Evolutionary conservation across 2,888 invertebrate genomes (phyloP).

Genomic region (Drosophila peninsularis): DNA sequence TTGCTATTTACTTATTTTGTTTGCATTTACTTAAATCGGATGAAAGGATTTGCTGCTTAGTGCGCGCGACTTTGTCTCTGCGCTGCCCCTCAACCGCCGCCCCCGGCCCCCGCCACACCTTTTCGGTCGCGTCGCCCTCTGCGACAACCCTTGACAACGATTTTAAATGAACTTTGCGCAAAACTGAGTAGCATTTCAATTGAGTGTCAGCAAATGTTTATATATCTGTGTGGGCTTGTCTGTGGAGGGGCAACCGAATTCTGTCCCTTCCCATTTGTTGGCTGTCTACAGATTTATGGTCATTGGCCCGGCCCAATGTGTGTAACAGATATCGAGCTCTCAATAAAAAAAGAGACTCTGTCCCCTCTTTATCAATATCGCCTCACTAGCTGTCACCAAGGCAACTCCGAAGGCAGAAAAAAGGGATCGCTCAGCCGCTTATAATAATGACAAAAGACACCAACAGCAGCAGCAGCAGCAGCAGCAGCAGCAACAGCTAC

Average conservation of each 20-base stretch:
- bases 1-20: conserved; percentile 80
- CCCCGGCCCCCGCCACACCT: background rate
- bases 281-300: conserved; percentile 58
- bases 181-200: conserved; percentile 61
- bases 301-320: conserved; percentile 53
- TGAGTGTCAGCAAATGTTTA: conserved; percentile 50
- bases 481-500: conserved; percentile 26
- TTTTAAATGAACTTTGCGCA: conserved; percentile 63
- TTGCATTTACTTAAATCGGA: conserved; percentile 80
- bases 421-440: conserved; percentile 75
- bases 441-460: conserved; percentile 74
- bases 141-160: conserved; percentile 16
- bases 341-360: conserved; percentile 32
- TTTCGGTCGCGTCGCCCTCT: background rate
- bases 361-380: conserved; percentile 10
- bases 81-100: background rate
- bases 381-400: conserved; percentile 53
- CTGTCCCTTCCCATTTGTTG: conserved; percentile 17
- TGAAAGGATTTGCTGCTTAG: conserved; percentile 81
- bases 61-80: conserved; percentile 72
- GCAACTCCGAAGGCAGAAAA: conserved; percentile 46
- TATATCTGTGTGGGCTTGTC: conserved; percentile 1
- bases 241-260: conserved; percentile 8
- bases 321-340: conserved; percentile 62
- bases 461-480: conserved; percentile 26